phyloP scores from a whole-genome alignment of 2,888 invertebrate genomes.

The Fragum sueziense region DNA sequence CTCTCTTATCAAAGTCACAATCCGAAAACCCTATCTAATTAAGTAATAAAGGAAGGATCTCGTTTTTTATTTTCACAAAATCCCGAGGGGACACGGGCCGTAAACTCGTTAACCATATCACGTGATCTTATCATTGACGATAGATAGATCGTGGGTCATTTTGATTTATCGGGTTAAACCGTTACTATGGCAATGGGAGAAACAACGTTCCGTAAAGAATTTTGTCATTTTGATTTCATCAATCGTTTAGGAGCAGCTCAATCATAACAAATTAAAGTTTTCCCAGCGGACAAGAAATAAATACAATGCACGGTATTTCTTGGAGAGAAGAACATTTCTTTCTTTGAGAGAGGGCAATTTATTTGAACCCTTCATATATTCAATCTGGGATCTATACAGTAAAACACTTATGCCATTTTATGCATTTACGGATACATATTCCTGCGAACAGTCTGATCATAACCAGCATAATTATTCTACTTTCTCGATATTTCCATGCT shows the following conservation, averaged over 20 bases:
- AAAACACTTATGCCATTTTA: no score
- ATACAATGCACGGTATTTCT: no score
- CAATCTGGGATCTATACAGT: no score
- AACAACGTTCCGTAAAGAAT: background rate
- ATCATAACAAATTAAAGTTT: background rate
- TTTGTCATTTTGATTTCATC: background rate
- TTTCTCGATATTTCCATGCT: no score
- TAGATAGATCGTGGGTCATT: background rate
- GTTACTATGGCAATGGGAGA: background rate
- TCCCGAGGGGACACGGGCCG: conserved; percentile 5
- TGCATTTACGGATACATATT: no score
- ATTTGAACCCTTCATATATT: no score
- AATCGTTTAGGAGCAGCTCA: background rate
- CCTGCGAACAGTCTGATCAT: no score
- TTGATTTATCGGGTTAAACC: background rate
- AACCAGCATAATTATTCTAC: no score
- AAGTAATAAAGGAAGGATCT: conserved; percentile 12
- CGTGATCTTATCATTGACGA: background rate
- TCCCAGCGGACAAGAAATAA: no score
- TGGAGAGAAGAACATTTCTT: no score
- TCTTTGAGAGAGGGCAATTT: no score
- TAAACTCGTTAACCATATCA: background rate
- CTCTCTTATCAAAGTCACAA: background rate
- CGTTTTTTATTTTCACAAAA: conserved; percentile 1
- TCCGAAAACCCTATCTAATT: background rate